phyloP scores from a whole-genome alignment of 2,888 invertebrate genomes.

The Mythimna impura region DNA sequence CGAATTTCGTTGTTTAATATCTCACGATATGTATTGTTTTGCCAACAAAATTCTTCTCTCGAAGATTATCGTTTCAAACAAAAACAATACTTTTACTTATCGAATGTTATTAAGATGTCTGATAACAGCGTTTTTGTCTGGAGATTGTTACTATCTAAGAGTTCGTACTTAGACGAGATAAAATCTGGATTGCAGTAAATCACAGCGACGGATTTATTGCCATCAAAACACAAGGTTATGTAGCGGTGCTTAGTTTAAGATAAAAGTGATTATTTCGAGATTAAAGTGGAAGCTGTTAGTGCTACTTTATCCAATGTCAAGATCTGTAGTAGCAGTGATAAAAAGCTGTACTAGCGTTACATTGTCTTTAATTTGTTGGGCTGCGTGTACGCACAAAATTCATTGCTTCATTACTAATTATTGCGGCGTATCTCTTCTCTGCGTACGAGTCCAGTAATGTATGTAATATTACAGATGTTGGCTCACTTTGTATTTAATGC shows the following conservation, averaged over 20 bases:
- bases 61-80: constrained; percentile 56
- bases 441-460: constrained; percentile 21
- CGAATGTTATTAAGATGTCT: constrained; percentile 54
- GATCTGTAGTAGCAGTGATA: constrained; percentile 22
- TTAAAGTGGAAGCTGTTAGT: constrained; percentile 31
- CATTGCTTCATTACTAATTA: constrained; percentile 37
- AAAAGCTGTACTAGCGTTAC: constrained; percentile 20
- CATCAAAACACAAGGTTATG: constrained; percentile 46
- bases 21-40: constrained; percentile 54
- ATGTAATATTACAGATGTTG: constrained; percentile 24
- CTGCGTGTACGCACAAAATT: constrained; percentile 12
- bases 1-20: constrained; percentile 26
- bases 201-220: constrained; percentile 44
- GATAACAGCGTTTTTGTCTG: constrained; percentile 50
- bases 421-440: constrained; percentile 22
- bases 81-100: constrained; percentile 56
- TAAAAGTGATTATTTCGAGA: constrained; percentile 43
- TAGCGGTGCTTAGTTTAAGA: constrained; percentile 22
- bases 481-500: constrained; percentile 4
- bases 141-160: constrained; percentile 42
- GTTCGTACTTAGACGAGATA: constrained; percentile 41
- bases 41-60: constrained; percentile 44
- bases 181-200: constrained; percentile 52
- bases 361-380: constrained; percentile 13
- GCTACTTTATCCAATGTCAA: constrained; percentile 24